These are phyloP conservation scores for Meteorus sp. DNA, from an alignment of 1,140 invertebrate species.

Conservation along the genomic window DNA sequence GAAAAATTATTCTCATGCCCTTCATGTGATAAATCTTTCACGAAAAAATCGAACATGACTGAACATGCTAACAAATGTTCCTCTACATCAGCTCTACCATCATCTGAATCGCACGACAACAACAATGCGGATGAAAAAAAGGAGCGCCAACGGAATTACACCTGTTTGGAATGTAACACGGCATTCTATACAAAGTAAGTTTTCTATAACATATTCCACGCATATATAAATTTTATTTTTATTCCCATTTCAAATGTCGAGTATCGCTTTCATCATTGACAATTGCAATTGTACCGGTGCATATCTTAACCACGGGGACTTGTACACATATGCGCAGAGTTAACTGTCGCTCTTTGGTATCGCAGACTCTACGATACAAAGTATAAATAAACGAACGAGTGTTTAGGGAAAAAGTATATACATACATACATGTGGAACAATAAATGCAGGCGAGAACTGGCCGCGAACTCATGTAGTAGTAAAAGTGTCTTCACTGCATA, in stretches of 20 bases:
- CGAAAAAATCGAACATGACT: conserved; percentile 63
- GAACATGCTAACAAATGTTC: conserved; percentile 41
- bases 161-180: conserved; percentile 66
- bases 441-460: conserved; percentile 37
- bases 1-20: conserved; percentile 75
- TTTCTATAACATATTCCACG: too few relatives aligned
- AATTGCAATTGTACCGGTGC: too few relatives aligned
- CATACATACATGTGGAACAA: conserved; percentile 29
- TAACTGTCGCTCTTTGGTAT: too few relatives aligned
- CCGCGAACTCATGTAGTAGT: conserved; percentile 35
- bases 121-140: conserved; percentile 13
- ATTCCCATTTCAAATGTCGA: background rate
- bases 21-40: conserved; percentile 67
- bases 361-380: background rate
- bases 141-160: conserved; percentile 39
- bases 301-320: too few relatives aligned
- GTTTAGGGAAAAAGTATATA: conserved; percentile 32
- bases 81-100: background rate
- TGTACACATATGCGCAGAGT: too few relatives aligned
- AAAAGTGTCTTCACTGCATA: conserved; percentile 52
- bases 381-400: conserved; percentile 35
- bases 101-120: background rate
- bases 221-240: background rate
- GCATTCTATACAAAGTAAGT: conserved; percentile 68
- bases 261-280: background rate